Conservation (phyloP, 2,113 vertebrate species). For the Zosterops pallidus region DNA sequence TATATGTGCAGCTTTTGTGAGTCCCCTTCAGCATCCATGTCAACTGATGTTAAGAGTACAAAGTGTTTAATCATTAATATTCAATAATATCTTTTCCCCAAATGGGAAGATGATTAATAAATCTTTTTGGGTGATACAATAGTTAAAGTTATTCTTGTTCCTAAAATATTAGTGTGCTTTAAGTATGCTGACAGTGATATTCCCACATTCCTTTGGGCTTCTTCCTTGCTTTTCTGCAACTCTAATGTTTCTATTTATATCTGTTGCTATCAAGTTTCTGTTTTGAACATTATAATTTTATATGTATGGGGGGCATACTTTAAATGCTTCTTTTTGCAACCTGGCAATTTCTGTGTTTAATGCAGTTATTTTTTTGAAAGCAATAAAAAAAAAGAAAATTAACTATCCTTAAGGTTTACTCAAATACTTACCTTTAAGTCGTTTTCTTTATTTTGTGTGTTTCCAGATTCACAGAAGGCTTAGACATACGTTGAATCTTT, state of each 20-base stretch:
- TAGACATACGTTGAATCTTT: not conserved
- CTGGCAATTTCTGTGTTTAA: not conserved
- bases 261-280: not conserved
- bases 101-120: not conserved
- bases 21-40: not conserved
- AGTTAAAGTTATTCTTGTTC: not conserved
- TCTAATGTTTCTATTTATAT: not conserved
- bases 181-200: not conserved
- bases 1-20: not conserved
- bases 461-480: not conserved
- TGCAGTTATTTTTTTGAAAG: not conserved
- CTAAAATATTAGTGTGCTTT: not conserved
- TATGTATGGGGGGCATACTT: not conserved
- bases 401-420: not conserved
- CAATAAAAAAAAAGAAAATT: not conserved
- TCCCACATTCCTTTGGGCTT: not conserved
- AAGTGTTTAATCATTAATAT: not conserved
- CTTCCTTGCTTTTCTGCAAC: not conserved
- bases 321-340: not conserved
- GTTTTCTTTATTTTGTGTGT: not conserved
- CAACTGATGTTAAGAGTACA: not conserved
- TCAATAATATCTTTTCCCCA: not conserved
- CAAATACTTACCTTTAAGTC: not conserved
- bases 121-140: not conserved
- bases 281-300: not conserved